A percentile compares a stretch with the other conserved stretches of the same genome.
Evolutionary conservation across 64 coral and sea anemone species (phyloP).

Genomic region (Stylophora pistillata): DNA sequence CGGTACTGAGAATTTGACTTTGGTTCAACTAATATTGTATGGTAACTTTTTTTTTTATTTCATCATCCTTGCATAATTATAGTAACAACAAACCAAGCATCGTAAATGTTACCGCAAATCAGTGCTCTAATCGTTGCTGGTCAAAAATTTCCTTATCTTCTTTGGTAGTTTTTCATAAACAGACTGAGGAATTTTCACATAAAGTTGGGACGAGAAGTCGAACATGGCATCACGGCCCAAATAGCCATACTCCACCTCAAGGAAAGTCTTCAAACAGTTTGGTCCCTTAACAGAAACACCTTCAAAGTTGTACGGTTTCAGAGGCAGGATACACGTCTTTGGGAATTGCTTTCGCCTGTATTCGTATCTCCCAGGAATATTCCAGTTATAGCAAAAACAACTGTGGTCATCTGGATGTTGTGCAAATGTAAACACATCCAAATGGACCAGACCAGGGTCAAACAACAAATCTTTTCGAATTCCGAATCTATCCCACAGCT

Average conservation of each 20-base stretch:
- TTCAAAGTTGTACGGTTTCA: conserved; percentile 16
- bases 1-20: too few species aligned
- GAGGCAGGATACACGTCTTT: conserved; percentile 6
- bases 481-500: conserved; percentile 16
- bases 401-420: neutral
- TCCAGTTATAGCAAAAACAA: conserved; percentile 24
- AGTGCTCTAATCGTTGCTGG: neutral
- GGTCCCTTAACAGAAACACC: conserved; percentile 13
- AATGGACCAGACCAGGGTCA: conserved; percentile 1
- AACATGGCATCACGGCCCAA: conserved; percentile 25
- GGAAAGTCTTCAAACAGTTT: neutral
- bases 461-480: neutral
- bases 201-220: conserved; percentile 16
- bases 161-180: neutral
- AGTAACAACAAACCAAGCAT: too few species aligned
- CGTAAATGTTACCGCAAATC: too few species aligned
- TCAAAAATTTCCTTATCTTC: neutral
- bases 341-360: conserved; percentile 3
- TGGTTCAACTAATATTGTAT: too few species aligned
- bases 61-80: too few species aligned
- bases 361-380: conserved; percentile 9
- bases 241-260: conserved; percentile 21
- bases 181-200: conserved; percentile 16
- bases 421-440: conserved; percentile 15
- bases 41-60: too few species aligned